phyloP scores from a whole-genome alignment of 2,113 vertebrate genomes.

The Menura novaehollandiae region DNA sequence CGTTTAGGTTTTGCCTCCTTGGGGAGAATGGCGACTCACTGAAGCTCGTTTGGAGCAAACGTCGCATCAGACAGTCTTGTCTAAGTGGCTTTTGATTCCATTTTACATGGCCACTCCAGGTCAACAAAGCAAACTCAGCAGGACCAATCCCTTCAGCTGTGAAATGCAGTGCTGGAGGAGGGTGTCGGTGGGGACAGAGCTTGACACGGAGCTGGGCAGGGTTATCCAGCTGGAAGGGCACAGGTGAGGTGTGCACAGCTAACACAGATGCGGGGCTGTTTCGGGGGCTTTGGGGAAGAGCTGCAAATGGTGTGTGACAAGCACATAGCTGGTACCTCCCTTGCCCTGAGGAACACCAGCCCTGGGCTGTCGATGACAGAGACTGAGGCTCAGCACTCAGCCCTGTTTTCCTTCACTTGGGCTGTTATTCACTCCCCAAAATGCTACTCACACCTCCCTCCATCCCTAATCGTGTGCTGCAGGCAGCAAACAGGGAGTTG shows the following conservation, averaged over 20 bases:
- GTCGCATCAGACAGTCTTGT: neutral
- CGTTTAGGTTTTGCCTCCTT: neutral
- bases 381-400: neutral
- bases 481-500: neutral
- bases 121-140: slow-evolving; percentile 22
- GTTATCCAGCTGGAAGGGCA: neutral
- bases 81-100: slow-evolving; percentile 44
- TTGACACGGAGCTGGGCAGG: neutral
- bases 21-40: neutral
- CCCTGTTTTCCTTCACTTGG: rapidly evolving
- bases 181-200: neutral
- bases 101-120: slow-evolving; percentile 36
- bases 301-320: neutral
- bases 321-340: neutral
- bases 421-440: neutral
- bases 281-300: neutral
- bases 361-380: neutral
- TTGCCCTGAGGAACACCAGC: neutral
- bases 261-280: neutral
- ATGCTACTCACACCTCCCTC: rapidly evolving
- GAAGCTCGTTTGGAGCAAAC: neutral
- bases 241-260: slow-evolving; percentile 6
- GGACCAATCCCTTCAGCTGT: slow-evolving; percentile 39
- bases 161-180: slow-evolving; percentile 4
- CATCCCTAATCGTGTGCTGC: rapidly evolving